Base-by-base conservation (phyloP, 1,140 invertebrate genomes). In the Ylistrum balloti region DNA sequence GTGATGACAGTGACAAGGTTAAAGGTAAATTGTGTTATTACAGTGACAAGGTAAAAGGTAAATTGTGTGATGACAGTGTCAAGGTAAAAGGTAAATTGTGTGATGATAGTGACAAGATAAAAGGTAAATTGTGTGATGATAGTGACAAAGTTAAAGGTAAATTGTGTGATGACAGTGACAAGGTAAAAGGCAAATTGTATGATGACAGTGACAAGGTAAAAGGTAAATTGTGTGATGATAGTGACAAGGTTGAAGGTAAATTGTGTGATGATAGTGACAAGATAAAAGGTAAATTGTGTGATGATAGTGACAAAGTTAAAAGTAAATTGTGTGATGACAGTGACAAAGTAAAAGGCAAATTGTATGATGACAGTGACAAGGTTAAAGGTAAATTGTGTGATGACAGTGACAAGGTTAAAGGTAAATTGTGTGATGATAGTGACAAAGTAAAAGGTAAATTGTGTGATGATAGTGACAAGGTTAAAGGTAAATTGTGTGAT, bases 291-390 rank as follows among this genome's bases (percentile, higher is more conserved):
- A 1, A 48, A 0, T 74, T n/a, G 74, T 85, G n/a, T 85, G 33
- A 85, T 85, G 33, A 9, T 17, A 85, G n/a, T 9, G 20, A 28
- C 33, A 1, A 33, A 3, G 32, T 34, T 86, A 34, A 28, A 86
- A 9, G 0, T n/a, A 28, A 41, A 15, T 41, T n/a, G 3, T 41
- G 33, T 88, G 35, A 45, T 38, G 35, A 22, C 15, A 88, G n/a
- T n/a, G n/a, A n/a, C n/a, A n/a, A n/a, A 88, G 45, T 41, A 20
- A 33, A 28, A 33, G 33, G 45, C 17, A 11, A n/a, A 33, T 33
- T n/a, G 56, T 90, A 33, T 90, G 86, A 85, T 87, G 33, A 1
- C 11, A 90, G 33, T 11, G 86, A 0, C 45, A 15, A 48, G n/a
- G 45, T 20, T 0, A 86, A 2, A n/a, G n/a, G n/a, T n/a, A n/a